Percentiles rank a stretch among this genome's conserved stretches.
phyloP scores from a whole-genome alignment of 1,140 invertebrate species.

The Agraylea sexmaculata region DNA sequence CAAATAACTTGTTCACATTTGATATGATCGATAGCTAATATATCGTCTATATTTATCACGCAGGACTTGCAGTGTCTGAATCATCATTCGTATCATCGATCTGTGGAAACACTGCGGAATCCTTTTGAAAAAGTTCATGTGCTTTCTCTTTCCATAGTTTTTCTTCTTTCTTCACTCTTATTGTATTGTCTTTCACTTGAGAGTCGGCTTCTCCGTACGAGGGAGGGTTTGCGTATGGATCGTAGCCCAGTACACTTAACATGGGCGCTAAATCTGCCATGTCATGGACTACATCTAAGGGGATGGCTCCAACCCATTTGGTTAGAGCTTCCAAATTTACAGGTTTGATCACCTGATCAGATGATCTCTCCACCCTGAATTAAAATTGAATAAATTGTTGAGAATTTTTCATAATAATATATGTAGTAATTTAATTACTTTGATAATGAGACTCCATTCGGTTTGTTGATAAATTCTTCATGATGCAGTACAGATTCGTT shows the following conservation, averaged over 20 bases:
- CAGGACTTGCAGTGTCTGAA: conserved; percentile 17
- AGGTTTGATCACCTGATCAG: conserved; percentile 97
- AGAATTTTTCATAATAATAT: conserved; percentile 1
- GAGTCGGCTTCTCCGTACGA: conserved; percentile 81
- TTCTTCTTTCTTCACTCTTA: conserved; percentile 41
- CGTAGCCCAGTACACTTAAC: conserved; percentile 83
- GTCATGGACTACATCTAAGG: conserved; percentile 77
- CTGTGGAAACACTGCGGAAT: conserved; percentile 7
- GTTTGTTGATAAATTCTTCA: conserved; percentile 93
- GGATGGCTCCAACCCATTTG: conserved; percentile 93
- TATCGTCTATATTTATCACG: conserved; percentile 18
- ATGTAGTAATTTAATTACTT: conserved; percentile 55
- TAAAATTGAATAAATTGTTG: conserved; percentile 12
- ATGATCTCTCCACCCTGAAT: conserved; percentile 88
- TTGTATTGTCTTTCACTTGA: conserved; percentile 72
- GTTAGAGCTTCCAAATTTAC: conserved; percentile 91
- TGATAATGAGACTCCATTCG: conserved; percentile 80
- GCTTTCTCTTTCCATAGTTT: conserved; percentile 44
- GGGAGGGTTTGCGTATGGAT: conserved; percentile 88
- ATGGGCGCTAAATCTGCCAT: conserved; percentile 89
- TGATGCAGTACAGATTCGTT: conserved; percentile 93
- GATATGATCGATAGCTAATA: too few species aligned
- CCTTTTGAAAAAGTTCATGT: conserved; percentile 34
- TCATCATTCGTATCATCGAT: conserved; percentile 17
- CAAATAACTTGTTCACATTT: too few species aligned